phyloP scores from a whole-genome alignment of 2,797 vertebrate genomes.

The Danio jaintianensis region DNA sequence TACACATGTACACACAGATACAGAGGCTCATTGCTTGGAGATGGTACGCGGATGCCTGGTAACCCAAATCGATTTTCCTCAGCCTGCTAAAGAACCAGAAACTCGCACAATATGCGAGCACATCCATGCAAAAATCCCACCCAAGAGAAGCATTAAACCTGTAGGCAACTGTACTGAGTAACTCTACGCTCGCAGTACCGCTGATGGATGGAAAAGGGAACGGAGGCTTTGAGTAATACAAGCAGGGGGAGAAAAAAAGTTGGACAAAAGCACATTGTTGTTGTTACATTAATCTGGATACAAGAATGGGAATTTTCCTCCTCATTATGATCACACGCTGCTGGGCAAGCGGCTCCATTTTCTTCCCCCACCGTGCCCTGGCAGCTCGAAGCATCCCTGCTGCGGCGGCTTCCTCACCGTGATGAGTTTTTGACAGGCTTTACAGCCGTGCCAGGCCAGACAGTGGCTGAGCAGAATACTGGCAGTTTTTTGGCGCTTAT shows the following conservation, averaged over 20 bases:
- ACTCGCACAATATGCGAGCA: conserved; percentile 48
- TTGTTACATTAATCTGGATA: conserved; percentile 79
- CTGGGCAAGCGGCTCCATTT: conserved; percentile 77
- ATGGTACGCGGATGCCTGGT: conserved; percentile 63
- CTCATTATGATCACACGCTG: conserved; percentile 79
- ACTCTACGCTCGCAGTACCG: conserved; percentile 24
- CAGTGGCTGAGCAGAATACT: conserved; percentile 77
- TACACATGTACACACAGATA: conserved; percentile 65
- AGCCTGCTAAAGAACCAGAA: conserved; percentile 35
- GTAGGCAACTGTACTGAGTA: conserved; percentile 9
- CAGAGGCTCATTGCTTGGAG: conserved; percentile 69
- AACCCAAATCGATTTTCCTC: conserved; percentile 62
- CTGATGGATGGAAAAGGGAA: conserved; percentile 49
- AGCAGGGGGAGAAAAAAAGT: conserved; percentile 53
- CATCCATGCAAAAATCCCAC: conserved; percentile 49
- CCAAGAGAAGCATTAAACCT: conserved; percentile 47
- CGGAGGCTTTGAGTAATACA: conserved; percentile 45
- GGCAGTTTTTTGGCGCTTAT: conserved; percentile 84
- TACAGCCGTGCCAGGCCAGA: conserved; percentile 83
- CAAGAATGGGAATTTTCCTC: conserved; percentile 80
- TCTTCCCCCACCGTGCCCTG: conserved; percentile 79
- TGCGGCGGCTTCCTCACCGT: conserved; percentile 81
- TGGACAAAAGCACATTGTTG: conserved; percentile 77
- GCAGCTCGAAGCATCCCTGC: conserved; percentile 78
- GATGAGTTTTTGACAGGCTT: conserved; percentile 86